phyloP scores from a whole-genome alignment of 2,113 vertebrate species.

The Nothocercus nigrocapillus region DNA sequence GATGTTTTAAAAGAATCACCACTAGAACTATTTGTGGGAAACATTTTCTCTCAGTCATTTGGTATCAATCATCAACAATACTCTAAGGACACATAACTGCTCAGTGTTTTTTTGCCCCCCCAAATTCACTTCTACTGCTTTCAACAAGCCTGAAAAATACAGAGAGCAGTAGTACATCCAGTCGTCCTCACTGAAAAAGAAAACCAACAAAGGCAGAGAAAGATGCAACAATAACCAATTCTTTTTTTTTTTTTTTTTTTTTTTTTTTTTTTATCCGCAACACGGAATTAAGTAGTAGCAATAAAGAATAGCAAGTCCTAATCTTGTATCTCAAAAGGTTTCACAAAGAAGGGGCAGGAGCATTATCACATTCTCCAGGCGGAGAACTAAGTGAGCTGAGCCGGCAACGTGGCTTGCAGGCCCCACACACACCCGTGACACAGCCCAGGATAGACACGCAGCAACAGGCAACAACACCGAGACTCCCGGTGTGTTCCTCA shows the following conservation, averaged over 20 bases:
- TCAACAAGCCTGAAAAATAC: background rate
- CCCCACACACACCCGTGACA: background rate
- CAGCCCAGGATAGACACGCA: background rate
- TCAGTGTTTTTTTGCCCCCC: background rate
- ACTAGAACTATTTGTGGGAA: background rate
- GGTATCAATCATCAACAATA: background rate
- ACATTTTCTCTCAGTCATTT: background rate
- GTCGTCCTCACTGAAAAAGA: background rate
- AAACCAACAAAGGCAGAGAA: background rate
- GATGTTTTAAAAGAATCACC: background rate
- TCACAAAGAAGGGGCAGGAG: background rate
- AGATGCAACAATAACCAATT: background rate
- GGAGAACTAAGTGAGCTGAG: background rate
- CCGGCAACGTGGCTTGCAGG: rapidly evolving
- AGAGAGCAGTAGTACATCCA: background rate
- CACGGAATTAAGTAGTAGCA: background rate
- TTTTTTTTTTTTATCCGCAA: background rate
- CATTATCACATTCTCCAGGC: background rate
- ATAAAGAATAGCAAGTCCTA: background rate
- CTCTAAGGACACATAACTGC: background rate
- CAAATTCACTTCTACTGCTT: background rate
- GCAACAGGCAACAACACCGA: background rate
- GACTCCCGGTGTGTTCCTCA: background rate
- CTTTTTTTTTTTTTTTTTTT: background rate
- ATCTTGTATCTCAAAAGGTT: background rate